A percentile compares a stretch with the other conserved stretches of the same genome.
Evolutionary conservation across 2,797 vertebrate species (phyloP).

Genomic region (Cheirogaleus major): DNA sequence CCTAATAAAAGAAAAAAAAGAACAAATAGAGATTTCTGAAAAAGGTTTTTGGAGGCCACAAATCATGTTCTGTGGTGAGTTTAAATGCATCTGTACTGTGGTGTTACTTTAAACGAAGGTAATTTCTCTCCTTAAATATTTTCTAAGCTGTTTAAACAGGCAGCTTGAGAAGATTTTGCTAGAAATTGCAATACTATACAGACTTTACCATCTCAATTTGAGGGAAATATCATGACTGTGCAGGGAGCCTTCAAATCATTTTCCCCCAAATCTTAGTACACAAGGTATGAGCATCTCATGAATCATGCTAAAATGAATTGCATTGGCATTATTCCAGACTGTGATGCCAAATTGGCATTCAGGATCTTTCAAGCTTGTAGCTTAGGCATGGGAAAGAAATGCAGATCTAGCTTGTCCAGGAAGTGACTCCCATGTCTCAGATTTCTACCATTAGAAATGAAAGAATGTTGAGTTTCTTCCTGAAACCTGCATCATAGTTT

Average conservation of each 20-base stretch:
- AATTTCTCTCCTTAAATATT: not conserved
- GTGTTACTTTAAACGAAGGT: not conserved
- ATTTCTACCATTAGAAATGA: not conserved
- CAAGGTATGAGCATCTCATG: not conserved
- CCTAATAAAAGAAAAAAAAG: too few relatives aligned
- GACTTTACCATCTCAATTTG: not conserved
- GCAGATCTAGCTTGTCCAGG: not conserved
- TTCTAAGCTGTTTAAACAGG: constrained; percentile 54
- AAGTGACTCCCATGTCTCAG: not conserved
- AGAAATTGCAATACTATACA: not conserved
- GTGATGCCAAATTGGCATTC: not conserved
- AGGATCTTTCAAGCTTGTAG: not conserved
- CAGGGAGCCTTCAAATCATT: constrained; percentile 8
- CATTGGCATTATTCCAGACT: not conserved
- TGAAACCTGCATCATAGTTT: not conserved
- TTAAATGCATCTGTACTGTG: too few relatives aligned
- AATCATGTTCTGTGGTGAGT: too few relatives aligned
- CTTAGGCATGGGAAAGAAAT: not conserved
- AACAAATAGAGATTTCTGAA: too few relatives aligned
- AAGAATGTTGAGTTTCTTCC: not conserved
- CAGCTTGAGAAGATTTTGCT: constrained; percentile 7
- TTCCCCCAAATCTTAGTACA: not conserved
- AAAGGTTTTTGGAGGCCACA: too few relatives aligned
- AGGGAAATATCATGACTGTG: not conserved
- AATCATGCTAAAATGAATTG: constrained; percentile 11